These are phyloP conservation scores for Varanus salvator DNA, from an alignment of 2,113 vertebrate genomes.

Conservation along the genomic window DNA sequence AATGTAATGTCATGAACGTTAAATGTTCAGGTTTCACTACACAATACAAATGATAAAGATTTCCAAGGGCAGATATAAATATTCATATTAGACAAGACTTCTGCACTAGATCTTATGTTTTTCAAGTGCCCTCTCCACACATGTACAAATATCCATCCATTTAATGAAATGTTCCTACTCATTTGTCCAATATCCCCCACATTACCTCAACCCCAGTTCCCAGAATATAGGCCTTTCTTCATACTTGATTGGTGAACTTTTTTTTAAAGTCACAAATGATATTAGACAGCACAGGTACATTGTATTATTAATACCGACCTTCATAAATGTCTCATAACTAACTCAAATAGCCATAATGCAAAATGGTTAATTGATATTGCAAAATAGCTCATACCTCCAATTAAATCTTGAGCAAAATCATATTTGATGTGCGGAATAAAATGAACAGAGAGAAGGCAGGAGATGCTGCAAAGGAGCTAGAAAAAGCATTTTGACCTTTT, in stretches of 20 bases:
- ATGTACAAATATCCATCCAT: background rate
- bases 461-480: background rate
- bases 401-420: background rate
- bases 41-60: background rate
- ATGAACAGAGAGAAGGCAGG: background rate
- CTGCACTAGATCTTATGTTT: background rate
- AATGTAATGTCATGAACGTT: too few relatives aligned
- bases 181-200: background rate
- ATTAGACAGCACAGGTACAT: background rate
- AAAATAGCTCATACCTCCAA: background rate
- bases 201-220: background rate
- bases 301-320: background rate
- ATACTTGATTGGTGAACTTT: background rate
- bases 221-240: background rate
- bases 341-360: background rate
- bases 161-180: background rate
- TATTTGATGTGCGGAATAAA: background rate
- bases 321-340: background rate
- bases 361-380: background rate
- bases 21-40: background rate
- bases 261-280: background rate
- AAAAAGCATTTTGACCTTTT: background rate
- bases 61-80: background rate
- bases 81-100: background rate
- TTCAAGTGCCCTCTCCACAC: background rate